These are phyloP conservation scores for Xanthostigma xanthostigma DNA, from an alignment of 2,888 invertebrate genomes.

Conservation along the genomic window DNA sequence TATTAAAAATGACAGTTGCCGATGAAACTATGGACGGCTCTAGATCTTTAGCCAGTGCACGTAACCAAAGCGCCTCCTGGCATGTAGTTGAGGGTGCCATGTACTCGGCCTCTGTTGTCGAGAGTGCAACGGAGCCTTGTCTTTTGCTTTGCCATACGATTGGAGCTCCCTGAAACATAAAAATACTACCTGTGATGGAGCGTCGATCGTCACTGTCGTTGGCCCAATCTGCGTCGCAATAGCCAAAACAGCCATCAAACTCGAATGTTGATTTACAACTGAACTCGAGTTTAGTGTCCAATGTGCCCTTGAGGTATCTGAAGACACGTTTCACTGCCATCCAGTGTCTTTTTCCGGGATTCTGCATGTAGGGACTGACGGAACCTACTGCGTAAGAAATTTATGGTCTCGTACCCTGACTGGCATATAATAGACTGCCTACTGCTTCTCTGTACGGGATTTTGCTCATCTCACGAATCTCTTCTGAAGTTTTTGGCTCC, in stretches of 20 bases:
- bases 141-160: neutral
- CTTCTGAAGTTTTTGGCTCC: neutral
- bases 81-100: neutral
- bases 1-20: too few species aligned
- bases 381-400: neutral
- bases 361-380: neutral
- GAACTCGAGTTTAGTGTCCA: constrained; percentile 1
- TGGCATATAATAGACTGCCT: neutral
- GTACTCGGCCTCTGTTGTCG: too few species aligned
- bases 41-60: neutral
- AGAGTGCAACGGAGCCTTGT: too few species aligned
- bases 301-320: constrained; percentile 3
- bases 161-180: neutral
- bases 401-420: constrained; percentile 2
- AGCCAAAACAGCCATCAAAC: neutral
- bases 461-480: neutral
- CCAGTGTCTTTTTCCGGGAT: constrained; percentile 5
- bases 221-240: neutral
- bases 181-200: neutral
- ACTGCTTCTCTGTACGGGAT: constrained; percentile 1
- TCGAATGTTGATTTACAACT: neutral
- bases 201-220: neutral
- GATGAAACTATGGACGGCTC: too few species aligned
- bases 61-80: neutral
- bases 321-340: constrained; percentile 3